Conservation (phyloP, 2,797 vertebrate genomes). For the Takifugu ocellatus region DNA sequence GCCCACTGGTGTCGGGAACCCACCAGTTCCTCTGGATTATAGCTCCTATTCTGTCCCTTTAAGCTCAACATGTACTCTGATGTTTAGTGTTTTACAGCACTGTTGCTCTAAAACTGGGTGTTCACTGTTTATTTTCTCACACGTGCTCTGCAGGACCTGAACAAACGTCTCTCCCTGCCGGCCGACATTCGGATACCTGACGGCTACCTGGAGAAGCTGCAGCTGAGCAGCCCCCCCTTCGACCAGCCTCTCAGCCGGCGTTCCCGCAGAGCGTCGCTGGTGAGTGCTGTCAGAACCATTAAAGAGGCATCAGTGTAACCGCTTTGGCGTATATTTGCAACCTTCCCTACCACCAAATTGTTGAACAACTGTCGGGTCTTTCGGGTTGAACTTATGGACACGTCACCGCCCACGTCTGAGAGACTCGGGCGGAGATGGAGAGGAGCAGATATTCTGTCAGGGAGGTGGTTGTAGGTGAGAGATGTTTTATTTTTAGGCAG, state of each 20-base stretch:
- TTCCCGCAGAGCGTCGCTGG: slow-evolving; percentile 87
- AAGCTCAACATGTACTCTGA: no score
- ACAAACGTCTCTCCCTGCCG: slow-evolving; percentile 94
- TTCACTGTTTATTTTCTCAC: background rate
- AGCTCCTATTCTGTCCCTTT: no score
- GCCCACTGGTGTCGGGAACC: slow-evolving; percentile 16
- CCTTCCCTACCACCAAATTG: background rate
- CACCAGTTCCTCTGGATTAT: background rate
- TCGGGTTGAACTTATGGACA: slow-evolving; percentile 26
- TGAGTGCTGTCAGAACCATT: slow-evolving; percentile 58
- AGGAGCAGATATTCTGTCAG: slow-evolving; percentile 6
- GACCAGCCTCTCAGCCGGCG: slow-evolving; percentile 94
- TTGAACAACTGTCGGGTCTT: background rate
- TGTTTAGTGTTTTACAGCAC: background rate
- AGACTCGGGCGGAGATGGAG: background rate
- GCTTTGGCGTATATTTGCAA: background rate
- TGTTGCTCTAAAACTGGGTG: background rate
- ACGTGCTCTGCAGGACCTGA: slow-evolving; percentile 80
- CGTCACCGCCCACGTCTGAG: slow-evolving; percentile 11
- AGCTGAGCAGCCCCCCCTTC: slow-evolving; percentile 91
- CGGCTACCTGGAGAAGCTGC: slow-evolving; percentile 93
- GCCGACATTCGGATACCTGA: slow-evolving; percentile 98
- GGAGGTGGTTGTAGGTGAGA: slow-evolving; percentile 3
- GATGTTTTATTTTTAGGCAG: slow-evolving; percentile 30
- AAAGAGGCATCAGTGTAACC: background rate